Base-by-base conservation (phyloP, 2,888 invertebrate species). In the Pristionchus maxplancki region DNA sequence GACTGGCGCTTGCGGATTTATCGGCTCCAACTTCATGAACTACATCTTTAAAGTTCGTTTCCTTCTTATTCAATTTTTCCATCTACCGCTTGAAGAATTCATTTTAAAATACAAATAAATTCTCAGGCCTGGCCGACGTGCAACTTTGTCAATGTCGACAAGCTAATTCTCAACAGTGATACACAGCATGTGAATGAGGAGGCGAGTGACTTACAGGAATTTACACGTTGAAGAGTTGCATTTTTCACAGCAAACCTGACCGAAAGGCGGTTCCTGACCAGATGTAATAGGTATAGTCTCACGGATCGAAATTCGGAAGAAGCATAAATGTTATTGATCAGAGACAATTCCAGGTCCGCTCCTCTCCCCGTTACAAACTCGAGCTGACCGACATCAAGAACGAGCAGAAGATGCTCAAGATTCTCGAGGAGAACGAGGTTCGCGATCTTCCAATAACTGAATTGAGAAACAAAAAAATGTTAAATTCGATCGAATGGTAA, bases 1-100 rank as follows among this genome's bases (percentile, higher is more conserved):
- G 71, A 94, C 94, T 31, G 94, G 94, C 15, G 94, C 93, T 0
- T 94, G 94, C 85, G 94, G 94, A n/a, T 94, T 94, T 89, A 94
- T 94, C 81, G 94, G 94, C 5, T 92, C 94, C 20, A 94, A 94
- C 89, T 94, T 94, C 83, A 90, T 94, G 81, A 94, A 94, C 84
- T 94, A 90, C 89, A 91, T 92, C 85, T 90, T 90, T 86, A 31
- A 44, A 40, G 88, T 87, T 28, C n/a, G 48, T n/a, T 48, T 50
- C 1, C 9, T 31, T 34, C 34, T 34, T 34, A 37, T 67, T 67
- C n/a, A 37, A 67, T 62, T 62, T 62, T 50, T 40, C 2, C 5
- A 37, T 44, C n/a, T n/a, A n/a, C n/a, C n/a, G n/a, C n/a, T n/a
- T n/a, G n/a, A n/a, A n/a, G n/a, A n/a, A n/a, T n/a, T n/a, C n/a